Percentiles rank a stretch among this genome's conserved stretches.
phyloP scores from a whole-genome alignment of 1,140 invertebrate species.

The Cherax quadricarinatus region DNA sequence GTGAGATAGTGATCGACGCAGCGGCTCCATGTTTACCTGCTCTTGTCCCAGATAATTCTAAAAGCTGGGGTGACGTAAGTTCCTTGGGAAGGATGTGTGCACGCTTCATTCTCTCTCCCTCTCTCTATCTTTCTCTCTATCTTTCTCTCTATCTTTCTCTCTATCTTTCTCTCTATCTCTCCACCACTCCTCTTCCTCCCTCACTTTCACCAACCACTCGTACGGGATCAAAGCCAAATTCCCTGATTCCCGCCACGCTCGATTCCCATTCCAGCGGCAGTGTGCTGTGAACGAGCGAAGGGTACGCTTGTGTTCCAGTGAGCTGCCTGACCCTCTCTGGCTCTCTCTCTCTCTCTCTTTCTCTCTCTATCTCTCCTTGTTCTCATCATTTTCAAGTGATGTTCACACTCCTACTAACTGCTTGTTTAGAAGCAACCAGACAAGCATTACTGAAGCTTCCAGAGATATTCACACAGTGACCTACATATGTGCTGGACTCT shows the following conservation, averaged over 20 bases:
- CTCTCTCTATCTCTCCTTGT: background rate
- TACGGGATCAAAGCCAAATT: slow-evolving; percentile 42
- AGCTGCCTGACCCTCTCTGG: background rate
- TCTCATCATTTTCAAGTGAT: too few species aligned
- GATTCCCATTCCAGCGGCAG: slow-evolving; percentile 29
- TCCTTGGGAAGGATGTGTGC: too few species aligned
- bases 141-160: background rate
- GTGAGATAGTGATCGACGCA: too few species aligned
- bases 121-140: background rate
- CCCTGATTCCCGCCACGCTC: slow-evolving; percentile 28
- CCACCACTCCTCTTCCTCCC: background rate
- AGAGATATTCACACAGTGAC: too few species aligned
- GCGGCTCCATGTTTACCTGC: too few species aligned
- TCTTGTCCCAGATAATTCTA: too few species aligned
- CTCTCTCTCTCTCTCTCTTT: background rate
- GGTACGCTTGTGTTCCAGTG: background rate
- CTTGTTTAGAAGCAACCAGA: too few species aligned
- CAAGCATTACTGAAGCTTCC: too few species aligned
- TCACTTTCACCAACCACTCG: background rate
- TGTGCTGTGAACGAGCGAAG: background rate
- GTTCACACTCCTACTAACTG: too few species aligned
- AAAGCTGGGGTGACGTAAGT: too few species aligned
- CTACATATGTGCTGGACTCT: too few species aligned
- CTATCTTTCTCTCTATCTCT: background rate
- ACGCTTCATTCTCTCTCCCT: background rate